Conservation (phyloP, 1,140 invertebrate genomes). For the Oryzaephilus surinamensis region DNA sequence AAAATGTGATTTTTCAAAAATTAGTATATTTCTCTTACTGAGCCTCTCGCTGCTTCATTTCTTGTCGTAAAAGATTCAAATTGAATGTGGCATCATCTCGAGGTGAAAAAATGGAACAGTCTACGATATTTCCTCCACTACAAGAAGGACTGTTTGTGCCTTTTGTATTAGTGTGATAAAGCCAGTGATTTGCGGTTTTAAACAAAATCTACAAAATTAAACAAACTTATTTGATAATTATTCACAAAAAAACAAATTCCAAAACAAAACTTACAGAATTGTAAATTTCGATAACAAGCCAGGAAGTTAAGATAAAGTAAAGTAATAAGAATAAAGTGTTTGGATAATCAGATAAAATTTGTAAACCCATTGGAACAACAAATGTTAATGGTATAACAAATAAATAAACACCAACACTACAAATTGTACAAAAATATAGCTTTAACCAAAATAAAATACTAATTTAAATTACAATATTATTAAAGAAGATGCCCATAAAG, state of each 20-base stretch:
- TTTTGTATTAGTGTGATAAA: slow-evolving; percentile 10
- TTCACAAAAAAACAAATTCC: neutral
- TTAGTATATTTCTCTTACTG: too few relatives aligned
- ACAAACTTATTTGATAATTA: neutral
- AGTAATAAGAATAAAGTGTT: slow-evolving; percentile 4
- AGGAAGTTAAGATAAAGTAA: slow-evolving; percentile 7
- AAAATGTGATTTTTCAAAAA: neutral
- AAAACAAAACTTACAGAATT: slow-evolving; percentile 11
- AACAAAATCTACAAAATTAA: slow-evolving; percentile 9
- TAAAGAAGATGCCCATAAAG: slow-evolving; percentile 4
- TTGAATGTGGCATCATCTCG: slow-evolving; percentile 14
- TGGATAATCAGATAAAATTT: slow-evolving; percentile 2
- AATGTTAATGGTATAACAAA: slow-evolving; percentile 8
- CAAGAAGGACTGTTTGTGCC: slow-evolving; percentile 3
- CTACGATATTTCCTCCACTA: slow-evolving; percentile 5
- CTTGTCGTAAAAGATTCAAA: slow-evolving; percentile 8
- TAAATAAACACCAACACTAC: slow-evolving; percentile 8
- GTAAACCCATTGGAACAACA: slow-evolving; percentile 4
- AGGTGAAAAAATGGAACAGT: slow-evolving; percentile 14
- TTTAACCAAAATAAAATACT: neutral
- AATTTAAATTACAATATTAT: slow-evolving; percentile 11
- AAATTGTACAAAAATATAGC: slow-evolving; percentile 4
- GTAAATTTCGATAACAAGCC: slow-evolving; percentile 13
- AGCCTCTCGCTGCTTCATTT: slow-evolving; percentile 13
- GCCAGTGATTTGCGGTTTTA: slow-evolving; percentile 13